A percentile compares a stretch with the other conserved stretches of the same genome.
These are phyloP conservation scores for Epinephelus lanceolatus DNA, from an alignment of 2,113 vertebrate species.

Conservation along the genomic window DNA sequence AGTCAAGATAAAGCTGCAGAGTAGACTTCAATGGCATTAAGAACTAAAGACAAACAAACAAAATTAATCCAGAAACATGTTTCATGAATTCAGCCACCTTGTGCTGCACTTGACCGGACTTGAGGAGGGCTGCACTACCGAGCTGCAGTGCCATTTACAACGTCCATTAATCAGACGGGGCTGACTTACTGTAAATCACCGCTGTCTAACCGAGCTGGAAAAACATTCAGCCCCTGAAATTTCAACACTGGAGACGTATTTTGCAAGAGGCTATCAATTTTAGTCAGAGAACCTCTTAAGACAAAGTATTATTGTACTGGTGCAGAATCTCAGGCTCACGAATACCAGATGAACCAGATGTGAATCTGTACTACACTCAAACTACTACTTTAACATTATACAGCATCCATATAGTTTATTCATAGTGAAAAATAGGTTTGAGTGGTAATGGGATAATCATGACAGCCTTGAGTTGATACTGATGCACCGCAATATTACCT, in stretches of 20 bases:
- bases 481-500: not conserved
- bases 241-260: conserved; percentile 36
- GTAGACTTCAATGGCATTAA: not conserved
- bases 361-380: not conserved
- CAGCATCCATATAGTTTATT: not conserved
- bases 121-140: not conserved
- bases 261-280: conserved; percentile 29
- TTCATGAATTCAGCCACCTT: not conserved
- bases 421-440: not conserved
- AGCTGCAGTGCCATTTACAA: conserved; percentile 31
- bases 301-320: not conserved
- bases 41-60: not conserved
- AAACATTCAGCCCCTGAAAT: conserved; percentile 34
- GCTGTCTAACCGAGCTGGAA: conserved; percentile 13
- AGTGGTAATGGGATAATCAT: not conserved
- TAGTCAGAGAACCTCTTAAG: conserved; percentile 2
- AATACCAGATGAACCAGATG: not conserved
- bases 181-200: conserved; percentile 25
- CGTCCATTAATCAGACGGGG: conserved; percentile 31
- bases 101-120: not conserved
- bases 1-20: not conserved
- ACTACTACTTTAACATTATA: not conserved
- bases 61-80: not conserved
- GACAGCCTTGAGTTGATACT: not conserved
- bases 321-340: not conserved